Conservation (phyloP, 2,113 vertebrate species). For the human (Homo sapiens) region DNA sequence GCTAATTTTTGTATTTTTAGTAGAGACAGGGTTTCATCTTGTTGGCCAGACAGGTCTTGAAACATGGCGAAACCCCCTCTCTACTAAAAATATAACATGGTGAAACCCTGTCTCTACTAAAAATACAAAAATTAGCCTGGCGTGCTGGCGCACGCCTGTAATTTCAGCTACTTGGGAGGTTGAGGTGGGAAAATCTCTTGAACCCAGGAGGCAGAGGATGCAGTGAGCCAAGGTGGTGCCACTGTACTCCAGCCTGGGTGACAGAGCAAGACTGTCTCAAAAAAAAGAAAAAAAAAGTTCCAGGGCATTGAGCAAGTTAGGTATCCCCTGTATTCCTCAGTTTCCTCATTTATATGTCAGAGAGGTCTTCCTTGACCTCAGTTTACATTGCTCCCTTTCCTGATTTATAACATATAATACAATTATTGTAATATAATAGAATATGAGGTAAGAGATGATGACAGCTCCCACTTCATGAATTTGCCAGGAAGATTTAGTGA, state of each 20-base stretch:
- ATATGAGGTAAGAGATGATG: not conserved
- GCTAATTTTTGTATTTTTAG: too few species aligned
- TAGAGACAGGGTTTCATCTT: too few species aligned
- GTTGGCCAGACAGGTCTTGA: too few species aligned
- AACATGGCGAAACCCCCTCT: too few species aligned
- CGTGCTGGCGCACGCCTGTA: not conserved
- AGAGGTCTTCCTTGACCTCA: not conserved
- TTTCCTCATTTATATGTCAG: not conserved
- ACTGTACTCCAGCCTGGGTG: not conserved
- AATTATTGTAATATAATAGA: not conserved
- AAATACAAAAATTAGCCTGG: not conserved
- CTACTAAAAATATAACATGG: too few species aligned
- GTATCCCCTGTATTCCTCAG: not conserved
- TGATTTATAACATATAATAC: not conserved
- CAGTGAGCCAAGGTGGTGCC: not conserved
- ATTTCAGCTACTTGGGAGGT: not conserved
- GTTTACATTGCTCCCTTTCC: not conserved
- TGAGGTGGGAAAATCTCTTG: not conserved
- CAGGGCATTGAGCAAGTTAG: not conserved
- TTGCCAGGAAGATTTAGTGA: not conserved
- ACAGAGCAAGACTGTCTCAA: not conserved
- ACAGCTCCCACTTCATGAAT: not conserved
- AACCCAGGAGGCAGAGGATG: not conserved
- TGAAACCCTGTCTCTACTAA: not conserved
- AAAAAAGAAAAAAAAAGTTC: not conserved